phyloP scores from a whole-genome alignment of 2,113 vertebrate species.

The Vidua macroura region DNA sequence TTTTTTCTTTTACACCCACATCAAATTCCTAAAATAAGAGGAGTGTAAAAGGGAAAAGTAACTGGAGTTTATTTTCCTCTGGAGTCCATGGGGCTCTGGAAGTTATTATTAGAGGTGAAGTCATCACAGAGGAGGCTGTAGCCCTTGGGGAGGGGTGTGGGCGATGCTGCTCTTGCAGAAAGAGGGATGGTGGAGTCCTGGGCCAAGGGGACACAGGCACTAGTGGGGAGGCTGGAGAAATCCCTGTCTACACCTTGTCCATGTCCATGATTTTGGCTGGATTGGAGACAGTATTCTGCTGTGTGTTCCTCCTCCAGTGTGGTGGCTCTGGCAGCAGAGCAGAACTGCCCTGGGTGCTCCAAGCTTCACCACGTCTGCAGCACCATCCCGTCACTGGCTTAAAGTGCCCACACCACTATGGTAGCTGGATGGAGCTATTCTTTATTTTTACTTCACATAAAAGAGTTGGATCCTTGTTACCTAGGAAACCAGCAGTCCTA shows the following conservation, averaged over 20 bases:
- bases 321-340: background rate
- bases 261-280: background rate
- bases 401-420: background rate
- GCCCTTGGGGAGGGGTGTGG: slow-evolving; percentile 15
- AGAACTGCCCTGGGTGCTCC: background rate
- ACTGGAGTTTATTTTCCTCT: slow-evolving; percentile 45
- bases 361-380: background rate
- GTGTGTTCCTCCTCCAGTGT: background rate
- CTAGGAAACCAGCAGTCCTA: slow-evolving; percentile 78
- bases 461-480: slow-evolving; percentile 73
- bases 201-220: background rate
- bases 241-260: background rate
- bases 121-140: slow-evolving; percentile 22
- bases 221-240: background rate
- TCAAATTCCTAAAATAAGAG: slow-evolving; percentile 60
- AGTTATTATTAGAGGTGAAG: slow-evolving; percentile 48
- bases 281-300: accelerated
- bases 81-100: background rate
- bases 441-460: slow-evolving; percentile 65
- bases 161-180: background rate
- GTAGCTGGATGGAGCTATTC: slow-evolving; percentile 70
- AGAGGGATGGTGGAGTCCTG: background rate
- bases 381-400: background rate
- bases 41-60: slow-evolving; percentile 23
- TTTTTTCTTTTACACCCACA: slow-evolving; percentile 45